These are phyloP conservation scores for Crioceris asparagi DNA, from an alignment of 2,888 invertebrate genomes.

Conservation along the genomic window DNA sequence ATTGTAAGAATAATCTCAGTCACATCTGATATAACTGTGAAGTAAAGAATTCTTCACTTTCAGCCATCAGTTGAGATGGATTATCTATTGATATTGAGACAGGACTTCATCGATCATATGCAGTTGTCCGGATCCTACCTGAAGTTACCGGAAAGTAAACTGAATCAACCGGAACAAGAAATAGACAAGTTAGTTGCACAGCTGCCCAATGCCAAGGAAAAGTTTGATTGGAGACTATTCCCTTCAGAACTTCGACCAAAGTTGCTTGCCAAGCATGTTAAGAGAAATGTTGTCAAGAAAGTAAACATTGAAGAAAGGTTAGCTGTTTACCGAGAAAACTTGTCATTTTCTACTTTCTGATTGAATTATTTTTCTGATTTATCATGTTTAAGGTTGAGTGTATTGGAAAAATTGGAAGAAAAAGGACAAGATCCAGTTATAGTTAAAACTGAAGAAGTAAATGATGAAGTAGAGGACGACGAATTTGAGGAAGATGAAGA, in stretches of 20 bases:
- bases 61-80: slow-evolving; percentile 43
- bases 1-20: slow-evolving; percentile 19
- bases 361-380: slow-evolving; percentile 11
- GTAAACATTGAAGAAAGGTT: slow-evolving; percentile 23
- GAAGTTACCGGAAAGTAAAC: slow-evolving; percentile 40
- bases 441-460: slow-evolving; percentile 37
- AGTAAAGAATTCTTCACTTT: slow-evolving; percentile 12
- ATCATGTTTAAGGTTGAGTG: slow-evolving; percentile 25
- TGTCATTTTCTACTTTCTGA: neutral
- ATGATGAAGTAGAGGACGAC: slow-evolving; percentile 48
- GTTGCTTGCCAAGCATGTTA: slow-evolving; percentile 32
- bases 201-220: slow-evolving; percentile 36
- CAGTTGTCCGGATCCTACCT: slow-evolving; percentile 56
- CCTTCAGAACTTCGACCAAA: slow-evolving; percentile 52
- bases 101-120: slow-evolving; percentile 60
- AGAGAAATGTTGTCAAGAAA: slow-evolving; percentile 21
- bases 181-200: slow-evolving; percentile 47
- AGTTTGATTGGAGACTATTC: slow-evolving; percentile 51
- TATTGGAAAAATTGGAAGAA: slow-evolving; percentile 56
- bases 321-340: neutral
- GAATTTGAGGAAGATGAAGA: slow-evolving; percentile 68
- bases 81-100: slow-evolving; percentile 60
- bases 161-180: slow-evolving; percentile 43
- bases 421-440: slow-evolving; percentile 33
- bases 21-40: neutral